Evolutionary conservation across 2,113 vertebrate species (phyloP), one percentile per base, ranked within the genome.

Genomic region (Callopanchax toddi): DNA sequence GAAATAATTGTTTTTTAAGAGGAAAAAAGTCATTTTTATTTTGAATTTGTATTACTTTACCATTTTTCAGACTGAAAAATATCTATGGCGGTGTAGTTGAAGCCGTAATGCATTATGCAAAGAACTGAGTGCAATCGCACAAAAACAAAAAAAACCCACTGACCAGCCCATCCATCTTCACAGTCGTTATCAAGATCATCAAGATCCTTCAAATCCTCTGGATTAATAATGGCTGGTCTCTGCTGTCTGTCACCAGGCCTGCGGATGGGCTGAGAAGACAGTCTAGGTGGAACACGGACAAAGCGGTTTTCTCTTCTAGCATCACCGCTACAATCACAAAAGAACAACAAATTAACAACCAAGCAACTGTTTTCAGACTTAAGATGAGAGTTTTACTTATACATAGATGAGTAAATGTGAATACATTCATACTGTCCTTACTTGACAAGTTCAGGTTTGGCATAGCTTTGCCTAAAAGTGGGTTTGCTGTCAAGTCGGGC

Each of bases 151-250:
- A 26, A 61, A 36, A n/a, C n/a, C n/a, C 18, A 48, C 89, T 84
- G 74, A 98, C 97, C 97, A 84, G 97, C 97, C 97, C 97, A 99
- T 63, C 97, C 96, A 1, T 97, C 97, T n/a, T 99, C 96, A 0
- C 93, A 95, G 20, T 99, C 96, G 0, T 92, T 93, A 77, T 99
- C 97, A 48, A 99, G 92, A 7, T 99, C 97, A 66, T 99, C 97
- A 32, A 99, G 89, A 68, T 96, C 97, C 81, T 96, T 98, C 37
- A 99, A 89, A 81, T 98, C 96, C 23, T 99, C 97, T 0, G 96
- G 95, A 0, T 98, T 99, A 82, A 99, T 95, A 63, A 99, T 97
- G 53, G 97, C 95, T 46, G 97, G 95, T 5, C 97, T 92, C 0
- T 91, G 92, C 0, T 90, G 91, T 22, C 95, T 87, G 25, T 96